These are phyloP conservation scores for Eristalis pertinax DNA, from an alignment of 2,888 invertebrate genomes.

Conservation along the genomic window DNA sequence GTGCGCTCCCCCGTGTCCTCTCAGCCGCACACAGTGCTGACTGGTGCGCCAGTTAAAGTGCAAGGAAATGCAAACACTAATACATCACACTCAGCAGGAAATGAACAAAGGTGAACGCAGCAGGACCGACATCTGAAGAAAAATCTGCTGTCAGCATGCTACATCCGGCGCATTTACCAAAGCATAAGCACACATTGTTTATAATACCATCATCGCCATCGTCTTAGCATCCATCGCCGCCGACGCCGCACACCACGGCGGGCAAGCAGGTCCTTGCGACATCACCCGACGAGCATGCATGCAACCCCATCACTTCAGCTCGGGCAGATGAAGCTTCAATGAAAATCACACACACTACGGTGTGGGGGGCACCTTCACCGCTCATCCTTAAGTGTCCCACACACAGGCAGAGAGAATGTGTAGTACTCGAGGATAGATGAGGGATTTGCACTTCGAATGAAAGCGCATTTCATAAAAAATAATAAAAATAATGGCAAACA, in stretches of 20 bases:
- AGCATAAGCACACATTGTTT: conserved; percentile 71
- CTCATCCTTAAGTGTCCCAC: background rate
- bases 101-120: conserved; percentile 67
- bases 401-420: conserved; percentile 1
- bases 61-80: conserved; percentile 68
- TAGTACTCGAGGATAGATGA: conserved; percentile 39
- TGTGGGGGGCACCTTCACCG: background rate
- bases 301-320: too few species aligned
- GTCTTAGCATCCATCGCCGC: background rate
- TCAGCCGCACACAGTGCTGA: conserved; percentile 29
- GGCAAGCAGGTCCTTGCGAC: conserved; percentile 23
- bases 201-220: conserved; percentile 43
- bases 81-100: conserved; percentile 72
- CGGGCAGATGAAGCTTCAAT: conserved; percentile 40
- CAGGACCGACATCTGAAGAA: conserved; percentile 63
- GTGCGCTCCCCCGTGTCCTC: background rate
- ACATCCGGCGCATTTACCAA: conserved; percentile 67
- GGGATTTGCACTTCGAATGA: conserved; percentile 63
- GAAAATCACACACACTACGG: conserved; percentile 21
- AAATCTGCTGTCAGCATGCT: conserved; percentile 70
- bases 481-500: conserved; percentile 48
- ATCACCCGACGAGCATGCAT: background rate
- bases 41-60: conserved; percentile 54
- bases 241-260: background rate
- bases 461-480: conserved; percentile 63